phyloP scores from a whole-genome alignment of 2,888 invertebrate genomes.

The Vannuccia rotundouncinata region DNA sequence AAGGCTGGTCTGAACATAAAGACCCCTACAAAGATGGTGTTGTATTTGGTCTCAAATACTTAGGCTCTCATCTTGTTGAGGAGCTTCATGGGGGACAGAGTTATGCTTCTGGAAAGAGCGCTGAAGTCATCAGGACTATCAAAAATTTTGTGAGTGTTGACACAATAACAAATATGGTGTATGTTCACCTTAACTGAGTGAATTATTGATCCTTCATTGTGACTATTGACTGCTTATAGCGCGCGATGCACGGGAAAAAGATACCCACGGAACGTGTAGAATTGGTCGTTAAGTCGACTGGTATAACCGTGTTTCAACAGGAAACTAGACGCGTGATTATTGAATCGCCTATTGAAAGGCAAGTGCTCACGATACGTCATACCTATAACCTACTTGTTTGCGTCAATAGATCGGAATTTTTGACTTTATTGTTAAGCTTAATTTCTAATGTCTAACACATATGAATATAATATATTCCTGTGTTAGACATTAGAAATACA shows the following conservation, averaged over 20 bases:
- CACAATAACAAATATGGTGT: too few relatives aligned
- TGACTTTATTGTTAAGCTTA: too few relatives aligned
- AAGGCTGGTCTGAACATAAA: conserved; percentile 17
- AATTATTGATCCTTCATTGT: too few relatives aligned
- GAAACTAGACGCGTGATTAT: background rate
- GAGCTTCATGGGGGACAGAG: conserved; percentile 69
- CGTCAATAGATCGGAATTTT: too few relatives aligned
- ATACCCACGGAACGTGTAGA: conserved; percentile 20
- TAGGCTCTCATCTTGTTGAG: conserved; percentile 71
- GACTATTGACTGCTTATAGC: background rate
- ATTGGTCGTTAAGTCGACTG: conserved; percentile 28
- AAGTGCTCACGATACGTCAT: background rate
- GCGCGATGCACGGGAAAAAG: background rate
- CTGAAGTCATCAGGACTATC: conserved; percentile 72
- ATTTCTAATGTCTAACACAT: too few relatives aligned
- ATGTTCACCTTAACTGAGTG: too few relatives aligned
- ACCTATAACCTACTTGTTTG: too few relatives aligned
- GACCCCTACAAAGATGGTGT: conserved; percentile 34
- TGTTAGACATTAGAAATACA: too few relatives aligned
- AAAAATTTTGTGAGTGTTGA: conserved; percentile 62
- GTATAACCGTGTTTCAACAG: conserved; percentile 31
- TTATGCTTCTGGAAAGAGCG: conserved; percentile 61
- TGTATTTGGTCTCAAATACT: conserved; percentile 62
- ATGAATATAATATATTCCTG: too few relatives aligned
- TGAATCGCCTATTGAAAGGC: conserved; percentile 33